These are phyloP conservation scores for Aldrovandia affinis DNA, from an alignment of 2,797 vertebrate species.

Conservation along the genomic window DNA sequence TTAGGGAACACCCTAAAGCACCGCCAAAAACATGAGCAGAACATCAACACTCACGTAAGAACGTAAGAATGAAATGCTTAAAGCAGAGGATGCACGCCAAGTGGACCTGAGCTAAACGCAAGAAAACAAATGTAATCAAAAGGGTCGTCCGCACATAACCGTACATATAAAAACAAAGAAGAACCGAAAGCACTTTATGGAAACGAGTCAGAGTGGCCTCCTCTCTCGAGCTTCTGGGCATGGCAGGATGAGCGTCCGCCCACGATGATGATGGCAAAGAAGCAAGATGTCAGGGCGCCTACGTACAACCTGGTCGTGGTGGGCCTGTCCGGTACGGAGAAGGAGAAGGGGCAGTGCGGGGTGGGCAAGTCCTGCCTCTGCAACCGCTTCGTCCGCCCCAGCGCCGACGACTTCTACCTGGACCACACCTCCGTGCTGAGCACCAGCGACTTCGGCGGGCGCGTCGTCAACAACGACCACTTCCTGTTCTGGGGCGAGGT, in stretches of 20 bases:
- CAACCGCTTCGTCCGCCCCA: conserved; percentile 92
- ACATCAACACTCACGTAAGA: no score
- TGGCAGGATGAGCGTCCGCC: conserved; percentile 87
- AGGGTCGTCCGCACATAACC: no score
- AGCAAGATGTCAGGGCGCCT: conserved; percentile 93
- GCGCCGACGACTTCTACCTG: conserved; percentile 92
- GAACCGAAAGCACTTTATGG: conserved; percentile 56
- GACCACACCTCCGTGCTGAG: conserved; percentile 98
- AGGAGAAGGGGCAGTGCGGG: conserved; percentile 96
- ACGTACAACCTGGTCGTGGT: conserved; percentile 94
- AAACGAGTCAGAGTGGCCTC: conserved; percentile 64
- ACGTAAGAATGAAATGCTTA: not conserved
- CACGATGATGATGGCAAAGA: conserved; percentile 95
- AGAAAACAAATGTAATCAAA: not conserved
- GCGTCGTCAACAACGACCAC: conserved; percentile 98
- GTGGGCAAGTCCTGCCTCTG: conserved; percentile 96
- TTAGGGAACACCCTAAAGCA: not conserved
- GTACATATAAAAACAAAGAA: conserved; percentile 1
- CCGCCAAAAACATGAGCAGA: no score
- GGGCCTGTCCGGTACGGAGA: conserved; percentile 95
- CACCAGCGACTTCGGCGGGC: conserved; percentile 96
- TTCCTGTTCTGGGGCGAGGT: conserved; percentile 98
- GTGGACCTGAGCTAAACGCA: not conserved
- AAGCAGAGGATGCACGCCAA: not conserved
- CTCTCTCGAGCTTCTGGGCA: conserved; percentile 74